phyloP scores from a whole-genome alignment of 2,888 invertebrate genomes.

The Phyllotreta striolata region DNA sequence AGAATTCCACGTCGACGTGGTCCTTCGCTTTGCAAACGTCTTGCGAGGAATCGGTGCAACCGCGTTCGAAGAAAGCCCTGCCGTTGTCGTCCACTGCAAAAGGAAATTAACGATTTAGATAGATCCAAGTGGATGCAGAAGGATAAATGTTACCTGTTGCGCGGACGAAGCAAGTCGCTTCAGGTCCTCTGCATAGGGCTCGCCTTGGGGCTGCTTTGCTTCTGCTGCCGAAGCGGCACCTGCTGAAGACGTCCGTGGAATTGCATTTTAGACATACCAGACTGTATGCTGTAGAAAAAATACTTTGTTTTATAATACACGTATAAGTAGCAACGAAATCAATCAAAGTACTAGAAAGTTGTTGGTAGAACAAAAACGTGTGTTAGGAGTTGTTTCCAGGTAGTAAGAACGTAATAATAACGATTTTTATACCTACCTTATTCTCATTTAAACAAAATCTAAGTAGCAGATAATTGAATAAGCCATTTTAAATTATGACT shows the following conservation, averaged over 20 bases:
- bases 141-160: constrained; percentile 23
- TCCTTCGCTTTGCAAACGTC: constrained; percentile 21
- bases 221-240: constrained; percentile 15
- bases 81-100: constrained; percentile 31
- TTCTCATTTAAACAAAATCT: too few species aligned
- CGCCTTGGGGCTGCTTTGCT: not conserved
- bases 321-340: not conserved
- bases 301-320: not conserved
- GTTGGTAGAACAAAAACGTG: too few species aligned
- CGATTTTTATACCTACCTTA: too few species aligned
- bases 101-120: not conserved
- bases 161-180: constrained; percentile 17
- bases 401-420: too few species aligned
- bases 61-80: constrained; percentile 24
- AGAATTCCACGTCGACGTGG: constrained; percentile 30
- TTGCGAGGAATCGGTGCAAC: constrained; percentile 17
- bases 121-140: not conserved
- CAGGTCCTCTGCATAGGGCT: constrained; percentile 10
- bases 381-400: too few species aligned
- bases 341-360: not conserved
- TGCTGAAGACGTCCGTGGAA: constrained; percentile 16
- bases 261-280: constrained; percentile 19
- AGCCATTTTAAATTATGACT: too few species aligned
- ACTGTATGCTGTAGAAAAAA: constrained; percentile 15
- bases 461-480: too few species aligned